Evolutionary conservation across 2,797 vertebrate genomes (phyloP), one percentile per base, ranked within the genome.

Genomic region (Chloroceryle amazona): DNA sequence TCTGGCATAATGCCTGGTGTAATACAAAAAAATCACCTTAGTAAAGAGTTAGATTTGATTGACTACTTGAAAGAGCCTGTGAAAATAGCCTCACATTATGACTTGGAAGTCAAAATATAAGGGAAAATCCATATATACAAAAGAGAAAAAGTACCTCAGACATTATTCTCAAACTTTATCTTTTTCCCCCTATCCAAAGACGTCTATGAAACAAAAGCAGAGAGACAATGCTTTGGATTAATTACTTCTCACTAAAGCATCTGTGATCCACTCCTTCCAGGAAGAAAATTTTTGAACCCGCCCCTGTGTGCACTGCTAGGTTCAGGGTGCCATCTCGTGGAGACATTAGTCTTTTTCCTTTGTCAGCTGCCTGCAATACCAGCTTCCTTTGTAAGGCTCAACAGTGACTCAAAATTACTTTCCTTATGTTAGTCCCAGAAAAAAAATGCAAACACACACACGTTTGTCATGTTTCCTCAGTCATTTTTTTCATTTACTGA

Each of bases 241-340:
- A 75, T 25, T 63, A 42, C 14, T 37, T 81, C 55, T 71, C 60
- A 82, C 13, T 42, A 67, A 71, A 91, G 65, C 10, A 61, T 11
- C 55, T 54, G 28, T 67, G 75, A 81, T 35, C 47, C 16, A 25
- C 14, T 78, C 22, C 37, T 65, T 74, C 52, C 29, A 61, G 20
- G 10, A 31, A 18, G 31, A 79, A 83, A 57, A 0, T 35, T 1
- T n/a, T 52, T 39, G 22, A 86, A 42, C 29, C 7, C 16, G 37
- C n/a, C 13, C 16, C 16, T 31, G 9, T 19, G 29, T 57, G 72
- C 57, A 65, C 57, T 78, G 54, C 76, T 90, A 29, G 68, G 11
- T 72, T 86, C 87, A 94, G 68, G 61, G 61, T 93, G 91, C 90
- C 85, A 83, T 31, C 90, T 93, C 82, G 81, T 63, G 85, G 82